These are phyloP conservation scores for Scaeva pyrastri DNA, from an alignment of 2,888 invertebrate genomes.

Conservation along the genomic window DNA sequence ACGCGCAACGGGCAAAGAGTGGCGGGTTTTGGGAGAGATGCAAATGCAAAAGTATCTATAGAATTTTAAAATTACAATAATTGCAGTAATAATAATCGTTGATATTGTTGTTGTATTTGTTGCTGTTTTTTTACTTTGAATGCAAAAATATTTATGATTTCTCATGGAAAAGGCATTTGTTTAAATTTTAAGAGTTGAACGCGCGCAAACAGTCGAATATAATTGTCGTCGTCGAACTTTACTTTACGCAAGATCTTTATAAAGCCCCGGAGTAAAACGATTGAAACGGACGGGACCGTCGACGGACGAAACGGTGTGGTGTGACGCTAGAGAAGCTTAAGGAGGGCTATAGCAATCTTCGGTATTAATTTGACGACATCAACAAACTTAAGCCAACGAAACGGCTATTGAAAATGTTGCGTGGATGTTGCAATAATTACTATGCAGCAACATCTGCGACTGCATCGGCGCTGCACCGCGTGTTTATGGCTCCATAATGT, in stretches of 20 bases:
- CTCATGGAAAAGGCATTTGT: slow-evolving; percentile 65
- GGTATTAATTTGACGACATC: slow-evolving; percentile 25
- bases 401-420: slow-evolving; percentile 59
- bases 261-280: not conserved
- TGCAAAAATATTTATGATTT: slow-evolving; percentile 73
- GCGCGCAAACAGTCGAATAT: slow-evolving; percentile 36
- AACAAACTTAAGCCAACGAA: not conserved
- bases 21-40: no score
- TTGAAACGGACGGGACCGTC: not conserved
- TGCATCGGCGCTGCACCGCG: not conserved
- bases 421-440: slow-evolving; percentile 73
- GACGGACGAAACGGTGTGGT: not conserved
- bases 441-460: slow-evolving; percentile 72
- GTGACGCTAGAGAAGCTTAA: not conserved
- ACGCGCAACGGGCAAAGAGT: not conserved
- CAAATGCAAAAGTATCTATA: slow-evolving; percentile 52
- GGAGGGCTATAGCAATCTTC: not conserved
- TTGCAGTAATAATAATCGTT: slow-evolving; percentile 74
- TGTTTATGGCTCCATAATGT: slow-evolving; percentile 12
- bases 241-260: slow-evolving; percentile 38
- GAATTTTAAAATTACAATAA: slow-evolving; percentile 75
- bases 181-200: slow-evolving; percentile 17
- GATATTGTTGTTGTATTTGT: slow-evolving; percentile 25
- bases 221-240: slow-evolving; percentile 62
- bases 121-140: slow-evolving; percentile 24